These are phyloP conservation scores for Sciurus carolinensis DNA, from an alignment of 2,797 vertebrate genomes.

Conservation along the genomic window DNA sequence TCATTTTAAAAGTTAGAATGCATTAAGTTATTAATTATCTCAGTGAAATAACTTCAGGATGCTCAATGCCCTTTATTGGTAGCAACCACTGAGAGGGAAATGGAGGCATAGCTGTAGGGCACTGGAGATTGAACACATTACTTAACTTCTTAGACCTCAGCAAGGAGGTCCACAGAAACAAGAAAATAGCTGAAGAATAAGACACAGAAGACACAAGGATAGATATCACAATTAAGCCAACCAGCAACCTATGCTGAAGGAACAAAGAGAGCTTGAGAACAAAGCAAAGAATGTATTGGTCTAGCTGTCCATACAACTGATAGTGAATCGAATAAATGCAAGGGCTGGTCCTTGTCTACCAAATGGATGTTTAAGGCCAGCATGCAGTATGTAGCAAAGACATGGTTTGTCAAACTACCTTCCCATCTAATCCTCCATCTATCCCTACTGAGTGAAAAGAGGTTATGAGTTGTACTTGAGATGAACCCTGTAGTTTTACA, in stretches of 20 bases:
- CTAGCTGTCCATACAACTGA: not conserved
- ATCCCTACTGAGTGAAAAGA: not conserved
- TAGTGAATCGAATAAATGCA: not conserved
- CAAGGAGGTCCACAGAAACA: not conserved
- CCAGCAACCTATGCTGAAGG: not conserved
- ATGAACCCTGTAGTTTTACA: not conserved
- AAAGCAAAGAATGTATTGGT: not conserved
- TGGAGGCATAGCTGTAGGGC: not conserved
- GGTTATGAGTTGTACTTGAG: not conserved
- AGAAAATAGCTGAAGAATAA: not conserved
- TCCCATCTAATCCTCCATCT: not conserved
- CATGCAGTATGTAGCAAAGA: not conserved
- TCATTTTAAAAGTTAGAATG: slow-evolving; percentile 9
- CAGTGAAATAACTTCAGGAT: not conserved
- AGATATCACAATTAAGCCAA: not conserved
- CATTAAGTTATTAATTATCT: not conserved
- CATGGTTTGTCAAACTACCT: not conserved
- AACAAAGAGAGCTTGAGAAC: not conserved
- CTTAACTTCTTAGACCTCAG: not conserved
- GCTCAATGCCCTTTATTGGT: not conserved
- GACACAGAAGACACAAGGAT: not conserved
- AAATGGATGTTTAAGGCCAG: not conserved
- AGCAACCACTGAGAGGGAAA: not conserved
- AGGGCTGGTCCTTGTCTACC: not conserved
- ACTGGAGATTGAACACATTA: not conserved